A percentile compares a stretch with the other conserved stretches of the same genome.
Evolutionary conservation across 2,888 invertebrate genomes (phyloP).

Genomic region (Melanargia galathea): DNA sequence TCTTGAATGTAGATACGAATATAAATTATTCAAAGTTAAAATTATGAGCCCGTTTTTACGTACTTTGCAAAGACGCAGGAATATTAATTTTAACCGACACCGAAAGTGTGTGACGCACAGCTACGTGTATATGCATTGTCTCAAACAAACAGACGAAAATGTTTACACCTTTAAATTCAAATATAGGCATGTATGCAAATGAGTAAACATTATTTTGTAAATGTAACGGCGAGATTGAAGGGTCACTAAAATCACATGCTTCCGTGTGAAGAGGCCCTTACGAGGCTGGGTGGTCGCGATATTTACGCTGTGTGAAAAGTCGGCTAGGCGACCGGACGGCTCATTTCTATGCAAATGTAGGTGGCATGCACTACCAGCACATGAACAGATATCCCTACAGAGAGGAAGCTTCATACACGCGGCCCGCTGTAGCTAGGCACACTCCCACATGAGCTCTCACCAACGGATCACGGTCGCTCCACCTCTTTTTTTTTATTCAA

Average conservation of each 20-base stretch:
- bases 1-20: too few relatives aligned
- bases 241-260: conserved; percentile 24
- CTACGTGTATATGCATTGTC: background rate
- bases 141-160: conserved; percentile 5
- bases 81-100: background rate
- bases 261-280: conserved; percentile 31
- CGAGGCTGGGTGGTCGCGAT: conserved; percentile 47
- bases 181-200: too few relatives aligned
- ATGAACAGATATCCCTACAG: too few relatives aligned
- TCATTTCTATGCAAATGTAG: conserved; percentile 77
- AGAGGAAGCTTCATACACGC: too few relatives aligned
- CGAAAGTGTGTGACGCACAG: background rate
- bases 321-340: conserved; percentile 61
- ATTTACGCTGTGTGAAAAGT: conserved; percentile 73
- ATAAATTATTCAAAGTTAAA: too few relatives aligned
- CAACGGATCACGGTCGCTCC: too few relatives aligned
- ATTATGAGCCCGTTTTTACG: too few relatives aligned
- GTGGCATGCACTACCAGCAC: conserved; percentile 22
- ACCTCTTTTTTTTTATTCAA: too few relatives aligned
- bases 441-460: too few relatives aligned
- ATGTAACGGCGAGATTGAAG: conserved; percentile 17
- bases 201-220: too few relatives aligned
- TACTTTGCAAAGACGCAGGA: background rate
- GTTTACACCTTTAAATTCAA: background rate
- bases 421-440: too few relatives aligned